A percentile compares a stretch with the other conserved stretches of the same genome.
These are phyloP conservation scores for Pinctada fucata DNA, from an alignment of 2,888 invertebrate species.

Conservation along the genomic window DNA sequence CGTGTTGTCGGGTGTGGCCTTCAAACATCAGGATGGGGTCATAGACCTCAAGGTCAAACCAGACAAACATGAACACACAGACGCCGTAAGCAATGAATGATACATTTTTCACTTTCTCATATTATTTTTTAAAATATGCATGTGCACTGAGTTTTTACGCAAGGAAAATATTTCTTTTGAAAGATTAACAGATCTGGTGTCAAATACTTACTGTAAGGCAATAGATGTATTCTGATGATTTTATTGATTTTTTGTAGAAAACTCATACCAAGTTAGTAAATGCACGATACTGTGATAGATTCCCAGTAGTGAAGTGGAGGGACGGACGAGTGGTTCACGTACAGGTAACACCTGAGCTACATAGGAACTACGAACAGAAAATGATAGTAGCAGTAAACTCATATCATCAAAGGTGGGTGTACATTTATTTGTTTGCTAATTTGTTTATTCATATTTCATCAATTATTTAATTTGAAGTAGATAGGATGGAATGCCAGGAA, in stretches of 20 bases:
- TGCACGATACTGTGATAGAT: conserved; percentile 76
- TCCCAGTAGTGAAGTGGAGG: conserved; percentile 76
- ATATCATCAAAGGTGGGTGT: conserved; percentile 69
- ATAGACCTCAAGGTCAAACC: conserved; percentile 71
- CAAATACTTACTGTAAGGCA: too few species aligned
- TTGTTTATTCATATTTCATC: neutral
- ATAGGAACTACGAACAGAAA: conserved; percentile 72
- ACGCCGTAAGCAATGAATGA: conserved; percentile 70
- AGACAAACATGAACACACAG: conserved; percentile 64
- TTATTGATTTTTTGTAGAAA: conserved; percentile 54
- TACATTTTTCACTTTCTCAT: too few species aligned
- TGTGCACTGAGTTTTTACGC: too few species aligned
- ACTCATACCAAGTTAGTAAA: conserved; percentile 72
- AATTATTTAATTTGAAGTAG: neutral
- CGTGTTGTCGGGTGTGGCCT: conserved; percentile 73
- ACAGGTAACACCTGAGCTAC: conserved; percentile 75
- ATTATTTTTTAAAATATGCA: too few species aligned
- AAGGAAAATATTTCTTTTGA: neutral
- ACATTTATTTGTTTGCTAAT: neutral
- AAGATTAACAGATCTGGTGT: too few species aligned
- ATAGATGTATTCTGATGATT: too few species aligned
- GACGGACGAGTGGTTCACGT: conserved; percentile 76
- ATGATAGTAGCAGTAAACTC: conserved; percentile 68
- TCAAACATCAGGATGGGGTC: conserved; percentile 76
- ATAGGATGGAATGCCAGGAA: too few species aligned